Evolutionary conservation across 2,888 invertebrate species (phyloP).

Genomic region (Zeuzera pyrina): DNA sequence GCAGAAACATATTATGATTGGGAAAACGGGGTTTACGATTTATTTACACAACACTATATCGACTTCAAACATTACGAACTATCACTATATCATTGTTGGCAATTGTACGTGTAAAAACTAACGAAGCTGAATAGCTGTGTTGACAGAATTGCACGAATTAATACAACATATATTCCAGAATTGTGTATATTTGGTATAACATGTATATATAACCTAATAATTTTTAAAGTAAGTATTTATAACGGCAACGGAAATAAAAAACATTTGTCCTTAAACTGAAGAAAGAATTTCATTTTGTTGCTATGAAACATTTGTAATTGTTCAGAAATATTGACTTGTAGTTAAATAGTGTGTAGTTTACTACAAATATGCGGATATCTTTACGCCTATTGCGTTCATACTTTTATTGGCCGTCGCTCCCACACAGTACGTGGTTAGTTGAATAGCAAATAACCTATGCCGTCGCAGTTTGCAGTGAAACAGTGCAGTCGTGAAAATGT

Average conservation of each 20-base stretch:
- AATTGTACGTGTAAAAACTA: slow-evolving; percentile 23
- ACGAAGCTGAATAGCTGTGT: too few species aligned
- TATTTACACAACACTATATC: slow-evolving; percentile 68
- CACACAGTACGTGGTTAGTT: slow-evolving; percentile 1
- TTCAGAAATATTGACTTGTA: too few species aligned
- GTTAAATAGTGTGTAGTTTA: slow-evolving; percentile 17
- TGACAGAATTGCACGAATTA: too few species aligned
- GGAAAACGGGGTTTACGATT: slow-evolving; percentile 73
- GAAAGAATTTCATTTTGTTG: too few species aligned
- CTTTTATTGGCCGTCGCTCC: slow-evolving; percentile 35
- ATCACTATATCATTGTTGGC: slow-evolving; percentile 41
- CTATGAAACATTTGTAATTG: too few species aligned
- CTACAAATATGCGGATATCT: slow-evolving; percentile 29
- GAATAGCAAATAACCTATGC: too few species aligned
- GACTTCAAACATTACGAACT: slow-evolving; percentile 56
- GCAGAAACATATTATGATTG: slow-evolving; percentile 73
- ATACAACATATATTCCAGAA: too few species aligned
- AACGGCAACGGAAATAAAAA: too few species aligned
- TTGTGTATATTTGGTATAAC: too few species aligned
- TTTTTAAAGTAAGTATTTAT: too few species aligned
- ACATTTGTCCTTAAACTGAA: too few species aligned
- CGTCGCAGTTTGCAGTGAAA: slow-evolving; percentile 18
- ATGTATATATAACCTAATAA: too few species aligned
- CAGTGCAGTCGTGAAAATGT: slow-evolving; percentile 2
- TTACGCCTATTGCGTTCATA: slow-evolving; percentile 35